Conservation (phyloP, 2,888 invertebrate species). For the Andrena dorsata region DNA sequence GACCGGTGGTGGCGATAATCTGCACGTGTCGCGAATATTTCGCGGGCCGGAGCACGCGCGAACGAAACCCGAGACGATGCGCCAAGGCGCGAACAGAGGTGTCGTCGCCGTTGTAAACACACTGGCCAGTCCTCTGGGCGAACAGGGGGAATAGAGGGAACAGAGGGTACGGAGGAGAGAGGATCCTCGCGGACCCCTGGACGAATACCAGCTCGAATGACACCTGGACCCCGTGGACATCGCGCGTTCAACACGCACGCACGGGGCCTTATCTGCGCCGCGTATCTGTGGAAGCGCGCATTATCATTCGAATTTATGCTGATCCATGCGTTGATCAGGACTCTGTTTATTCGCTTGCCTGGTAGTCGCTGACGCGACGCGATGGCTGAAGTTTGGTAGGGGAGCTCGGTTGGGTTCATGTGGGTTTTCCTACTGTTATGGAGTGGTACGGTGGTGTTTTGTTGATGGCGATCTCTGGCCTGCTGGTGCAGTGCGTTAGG, state of each 20-base stretch:
- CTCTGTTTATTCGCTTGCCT: not conserved
- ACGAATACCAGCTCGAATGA: slow-evolving; percentile 65
- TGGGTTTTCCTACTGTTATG: not conserved
- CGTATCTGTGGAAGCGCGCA: slow-evolving; percentile 47
- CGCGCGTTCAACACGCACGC: slow-evolving; percentile 57
- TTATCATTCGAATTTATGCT: slow-evolving; percentile 59
- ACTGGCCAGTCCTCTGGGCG: not conserved
- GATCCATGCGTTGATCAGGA: slow-evolving; percentile 45
- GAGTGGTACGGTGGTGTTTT: not conserved
- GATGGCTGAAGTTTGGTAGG: slow-evolving; percentile 17
- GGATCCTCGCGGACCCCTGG: slow-evolving; percentile 42
- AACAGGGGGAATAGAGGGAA: not conserved
- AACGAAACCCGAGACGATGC: slow-evolving; percentile 69
- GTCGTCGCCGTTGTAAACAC: slow-evolving; percentile 66
- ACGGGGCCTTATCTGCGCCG: slow-evolving; percentile 35
- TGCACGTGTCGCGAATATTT: slow-evolving; percentile 77
- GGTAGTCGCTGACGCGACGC: not conserved
- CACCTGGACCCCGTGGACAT: slow-evolving; percentile 54
- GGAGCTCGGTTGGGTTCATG: not conserved
- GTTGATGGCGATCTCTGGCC: not conserved
- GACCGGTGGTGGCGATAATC: slow-evolving; percentile 71
- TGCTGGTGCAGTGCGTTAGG: not conserved
- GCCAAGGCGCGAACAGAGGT: slow-evolving; percentile 62
- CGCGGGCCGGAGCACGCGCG: slow-evolving; percentile 75
- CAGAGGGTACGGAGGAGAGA: not conserved